A percentile compares a stretch with the other conserved stretches of the same genome.
phyloP scores from a whole-genome alignment of 2,113 vertebrate genomes.

The Cebidichthys violaceus region DNA sequence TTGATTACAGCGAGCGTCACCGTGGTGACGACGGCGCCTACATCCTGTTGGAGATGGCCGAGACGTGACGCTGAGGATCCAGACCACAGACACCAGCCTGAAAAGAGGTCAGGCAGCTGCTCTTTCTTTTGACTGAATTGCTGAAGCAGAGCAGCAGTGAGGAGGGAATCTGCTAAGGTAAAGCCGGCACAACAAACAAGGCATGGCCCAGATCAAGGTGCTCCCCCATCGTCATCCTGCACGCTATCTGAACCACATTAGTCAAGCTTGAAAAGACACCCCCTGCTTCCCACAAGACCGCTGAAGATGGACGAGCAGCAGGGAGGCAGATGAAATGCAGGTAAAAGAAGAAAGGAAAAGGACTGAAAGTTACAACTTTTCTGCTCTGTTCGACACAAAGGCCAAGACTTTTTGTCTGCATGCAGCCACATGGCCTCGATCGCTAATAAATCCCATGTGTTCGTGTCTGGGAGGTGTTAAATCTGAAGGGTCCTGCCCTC shows the following conservation, averaged over 20 bases:
- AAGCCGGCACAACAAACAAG: slow-evolving; percentile 69
- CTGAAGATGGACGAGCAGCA: slow-evolving; percentile 70
- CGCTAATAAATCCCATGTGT: slow-evolving; percentile 82
- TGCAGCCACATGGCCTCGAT: slow-evolving; percentile 55
- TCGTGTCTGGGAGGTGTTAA: slow-evolving; percentile 75
- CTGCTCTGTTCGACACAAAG: slow-evolving; percentile 44
- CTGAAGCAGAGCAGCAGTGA: slow-evolving; percentile 45
- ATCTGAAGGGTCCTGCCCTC: slow-evolving; percentile 66
- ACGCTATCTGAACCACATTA: slow-evolving; percentile 77
- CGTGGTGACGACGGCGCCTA: slow-evolving; percentile 13
- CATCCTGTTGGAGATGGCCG: slow-evolving; percentile 59
- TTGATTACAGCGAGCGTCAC: slow-evolving; percentile 54
- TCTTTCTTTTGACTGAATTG: slow-evolving; percentile 60
- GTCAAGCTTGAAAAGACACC: slow-evolving; percentile 71
- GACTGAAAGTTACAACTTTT: slow-evolving; percentile 52
- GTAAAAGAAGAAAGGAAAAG: slow-evolving; percentile 54
- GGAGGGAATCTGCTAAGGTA: slow-evolving; percentile 38
- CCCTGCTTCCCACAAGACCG: slow-evolving; percentile 48
- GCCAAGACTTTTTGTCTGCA: slow-evolving; percentile 43
- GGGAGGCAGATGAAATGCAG: slow-evolving; percentile 65
- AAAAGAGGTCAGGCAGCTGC: slow-evolving; percentile 70
- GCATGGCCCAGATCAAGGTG: slow-evolving; percentile 71
- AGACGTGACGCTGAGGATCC: slow-evolving; percentile 33
- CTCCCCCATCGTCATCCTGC: slow-evolving; percentile 69
- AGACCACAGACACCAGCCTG: slow-evolving; percentile 28